Conservation (phyloP, 1,140 invertebrate species). For the Panagrolaimus sp. region DNA sequence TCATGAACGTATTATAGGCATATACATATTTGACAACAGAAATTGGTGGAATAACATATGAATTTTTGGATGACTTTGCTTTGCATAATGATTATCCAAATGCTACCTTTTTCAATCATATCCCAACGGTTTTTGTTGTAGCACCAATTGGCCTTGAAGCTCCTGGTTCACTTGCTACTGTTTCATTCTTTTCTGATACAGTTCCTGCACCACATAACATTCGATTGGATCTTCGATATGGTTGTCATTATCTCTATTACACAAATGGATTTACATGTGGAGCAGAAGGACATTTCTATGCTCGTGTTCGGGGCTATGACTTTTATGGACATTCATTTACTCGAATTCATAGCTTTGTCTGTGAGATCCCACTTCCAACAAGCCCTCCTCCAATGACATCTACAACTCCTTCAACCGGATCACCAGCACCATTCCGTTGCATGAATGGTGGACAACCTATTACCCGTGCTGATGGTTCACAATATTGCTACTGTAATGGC, state of each 20-base stretch:
- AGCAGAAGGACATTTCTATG: not conserved
- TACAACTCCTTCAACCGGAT: not conserved
- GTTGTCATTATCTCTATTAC: conserved; percentile 1
- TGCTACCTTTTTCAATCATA: not conserved
- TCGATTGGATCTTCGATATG: not conserved
- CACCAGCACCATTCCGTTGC: not conserved
- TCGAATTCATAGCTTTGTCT: not conserved
- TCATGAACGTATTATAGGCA: not conserved
- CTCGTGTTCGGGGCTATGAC: not conserved
- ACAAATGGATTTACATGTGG: not conserved
- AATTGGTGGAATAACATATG: not conserved
- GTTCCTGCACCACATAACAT: not conserved
- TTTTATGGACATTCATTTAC: conserved; percentile 7
- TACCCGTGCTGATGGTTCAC: conserved; percentile 8
- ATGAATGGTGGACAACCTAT: not conserved
- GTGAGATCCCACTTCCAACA: not conserved
- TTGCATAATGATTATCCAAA: not conserved
- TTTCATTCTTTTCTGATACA: not conserved
- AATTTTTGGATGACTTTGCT: not conserved
- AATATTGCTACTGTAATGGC: conserved; percentile 4
- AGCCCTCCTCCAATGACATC: not conserved
- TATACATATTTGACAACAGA: not conserved
- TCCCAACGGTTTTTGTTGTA: not conserved
- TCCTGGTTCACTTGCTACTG: not conserved
- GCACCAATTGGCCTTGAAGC: not conserved